Conservation (phyloP, 2,888 invertebrate genomes). For the Atethmia centrago region DNA sequence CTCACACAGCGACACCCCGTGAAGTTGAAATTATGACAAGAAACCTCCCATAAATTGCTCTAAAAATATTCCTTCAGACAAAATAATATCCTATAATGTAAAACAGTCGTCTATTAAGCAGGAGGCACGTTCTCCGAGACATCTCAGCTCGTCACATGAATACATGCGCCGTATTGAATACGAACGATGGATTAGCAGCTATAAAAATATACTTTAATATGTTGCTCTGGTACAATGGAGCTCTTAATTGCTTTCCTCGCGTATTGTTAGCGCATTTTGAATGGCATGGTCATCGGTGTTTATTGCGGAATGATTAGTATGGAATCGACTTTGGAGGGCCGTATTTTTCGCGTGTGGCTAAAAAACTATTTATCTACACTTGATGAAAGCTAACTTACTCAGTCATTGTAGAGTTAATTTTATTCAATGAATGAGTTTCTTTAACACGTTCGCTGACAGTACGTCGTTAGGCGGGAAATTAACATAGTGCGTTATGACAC, state of each 20-base stretch:
- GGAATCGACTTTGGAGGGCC: background rate
- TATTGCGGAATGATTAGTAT: conserved; percentile 2
- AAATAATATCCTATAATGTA: conserved; percentile 1
- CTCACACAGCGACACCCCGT: background rate
- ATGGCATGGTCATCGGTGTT: conserved; percentile 18
- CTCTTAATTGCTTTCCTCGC: conserved; percentile 58
- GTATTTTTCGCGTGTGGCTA: background rate
- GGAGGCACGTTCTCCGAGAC: conserved; percentile 52
- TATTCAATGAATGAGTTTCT: background rate
- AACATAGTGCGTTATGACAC: no score
- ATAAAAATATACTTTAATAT: conserved; percentile 62
- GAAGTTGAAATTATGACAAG: no score
- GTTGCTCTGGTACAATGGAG: conserved; percentile 46
- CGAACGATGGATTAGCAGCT: conserved; percentile 61
- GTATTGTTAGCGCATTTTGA: conserved; percentile 49
- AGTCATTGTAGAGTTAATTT: background rate
- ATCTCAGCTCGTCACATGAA: conserved; percentile 45
- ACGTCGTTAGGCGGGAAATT: no score
- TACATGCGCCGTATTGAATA: conserved; percentile 54
- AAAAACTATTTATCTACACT: background rate
- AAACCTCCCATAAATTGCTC: background rate
- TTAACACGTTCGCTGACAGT: no score
- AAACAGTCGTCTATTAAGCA: conserved; percentile 9
- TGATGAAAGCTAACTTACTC: background rate
- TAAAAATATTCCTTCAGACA: conserved; percentile 9